Base-by-base conservation (phyloP, 2,113 vertebrate genomes). In the Sander lucioperca region DNA sequence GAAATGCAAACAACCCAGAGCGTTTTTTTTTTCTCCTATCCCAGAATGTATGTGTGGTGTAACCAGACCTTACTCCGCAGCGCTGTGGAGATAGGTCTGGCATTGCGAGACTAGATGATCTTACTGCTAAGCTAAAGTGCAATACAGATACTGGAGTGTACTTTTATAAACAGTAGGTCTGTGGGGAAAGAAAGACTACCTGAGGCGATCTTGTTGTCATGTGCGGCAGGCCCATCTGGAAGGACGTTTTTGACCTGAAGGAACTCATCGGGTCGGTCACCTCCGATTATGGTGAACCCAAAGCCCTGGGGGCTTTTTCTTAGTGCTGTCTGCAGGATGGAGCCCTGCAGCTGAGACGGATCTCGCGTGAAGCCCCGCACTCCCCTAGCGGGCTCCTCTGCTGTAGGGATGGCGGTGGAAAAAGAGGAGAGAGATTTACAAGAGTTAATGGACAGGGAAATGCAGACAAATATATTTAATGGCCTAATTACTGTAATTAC, bases 221-320 rank as follows among this genome's bases (percentile, higher is more conserved):
- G 97, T 0, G 98, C 97, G 2, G 98, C 98, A 0, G 98, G 98
- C 21, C 98, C 98, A 0, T 99, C 98, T 58, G 96, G 96, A 27
- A 99, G 94, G 43, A 99, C 97, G 5, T 99, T 99, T 91, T 99
- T 99, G 89, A 99, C 97, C 89, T 99, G 98, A 0, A 99, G 96
- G 90, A 99, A 99, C 91, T 99, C 98, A 36, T 99, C 98, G 1
- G 97, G 97, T 47, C 98, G 95, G 87, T 99, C 98, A 67, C 98
- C 98, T n/a, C 98, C 98, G 1, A 99, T 99, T 78, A 99, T 99
- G 56, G 98, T 99, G 83, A 99, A 99, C 43, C 98, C 98, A 82
- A 99, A 99, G 1, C 98, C 98, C 95, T 98, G 97, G 0, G 95
- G 79, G 63, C 98, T 98, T 91, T 99, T 99, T 54, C 96, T 96